Conservation (phyloP, 2,888 invertebrate species). For the Rhamphomyia laevipes region DNA sequence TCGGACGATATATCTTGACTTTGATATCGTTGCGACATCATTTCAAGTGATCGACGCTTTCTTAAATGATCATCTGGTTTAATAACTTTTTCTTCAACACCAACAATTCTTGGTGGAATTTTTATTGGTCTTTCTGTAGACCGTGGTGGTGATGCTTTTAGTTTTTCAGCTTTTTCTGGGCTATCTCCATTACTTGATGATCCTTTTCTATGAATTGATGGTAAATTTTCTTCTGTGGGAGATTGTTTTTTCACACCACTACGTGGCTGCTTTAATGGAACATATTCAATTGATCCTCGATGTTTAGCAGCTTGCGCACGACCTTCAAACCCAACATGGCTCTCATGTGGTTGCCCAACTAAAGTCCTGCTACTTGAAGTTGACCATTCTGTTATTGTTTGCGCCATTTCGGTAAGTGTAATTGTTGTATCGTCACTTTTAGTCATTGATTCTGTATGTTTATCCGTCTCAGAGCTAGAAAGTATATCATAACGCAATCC, state of each 20-base stretch:
- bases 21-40: conserved; percentile 45
- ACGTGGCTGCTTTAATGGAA: conserved; percentile 32
- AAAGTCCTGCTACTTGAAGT: conserved; percentile 68
- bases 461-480: conserved; percentile 48
- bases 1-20: conserved; percentile 47
- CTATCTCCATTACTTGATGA: conserved; percentile 23
- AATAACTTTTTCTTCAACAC: conserved; percentile 19
- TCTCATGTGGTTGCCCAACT: conserved; percentile 38
- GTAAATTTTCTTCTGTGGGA: conserved; percentile 28
- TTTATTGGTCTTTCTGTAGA: conserved; percentile 36
- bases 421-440: conserved; percentile 71
- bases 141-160: conserved; percentile 16
- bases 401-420: conserved; percentile 56
- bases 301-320: conserved; percentile 12
- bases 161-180: conserved; percentile 20
- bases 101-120: conserved; percentile 32
- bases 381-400: conserved; percentile 75
- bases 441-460: conserved; percentile 52
- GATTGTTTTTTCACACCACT: conserved; percentile 23
- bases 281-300: conserved; percentile 27
- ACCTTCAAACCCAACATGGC: conserved; percentile 12
- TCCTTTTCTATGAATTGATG: conserved; percentile 29
- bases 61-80: conserved; percentile 25
- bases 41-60: conserved; percentile 41
- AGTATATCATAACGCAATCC: conserved; percentile 46